Conservation (phyloP, 2,113 vertebrate genomes). For the Ahaetulla prasina region DNA sequence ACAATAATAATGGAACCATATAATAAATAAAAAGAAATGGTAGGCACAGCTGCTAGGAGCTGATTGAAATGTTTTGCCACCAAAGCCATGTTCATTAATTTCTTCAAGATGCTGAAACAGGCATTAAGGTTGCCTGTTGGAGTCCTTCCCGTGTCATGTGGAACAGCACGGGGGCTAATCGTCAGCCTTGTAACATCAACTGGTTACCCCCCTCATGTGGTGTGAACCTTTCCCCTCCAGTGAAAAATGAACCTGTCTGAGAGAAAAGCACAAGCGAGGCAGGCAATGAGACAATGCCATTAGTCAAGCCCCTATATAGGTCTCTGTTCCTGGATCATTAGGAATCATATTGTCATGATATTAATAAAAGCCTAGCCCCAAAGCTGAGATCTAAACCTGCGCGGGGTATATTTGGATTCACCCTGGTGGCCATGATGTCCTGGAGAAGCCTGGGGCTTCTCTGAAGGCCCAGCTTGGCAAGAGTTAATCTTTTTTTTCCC, state of each 20-base stretch:
- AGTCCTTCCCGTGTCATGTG: constrained; percentile 82
- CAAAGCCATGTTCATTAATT: constrained; percentile 81
- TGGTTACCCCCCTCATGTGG: constrained; percentile 81
- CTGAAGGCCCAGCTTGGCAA: constrained; percentile 47
- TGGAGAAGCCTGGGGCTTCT: constrained; percentile 21
- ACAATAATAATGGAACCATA: background rate
- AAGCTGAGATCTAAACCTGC: constrained; percentile 55
- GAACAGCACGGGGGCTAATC: constrained; percentile 81
- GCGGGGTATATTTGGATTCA: constrained; percentile 66
- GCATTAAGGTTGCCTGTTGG: constrained; percentile 82
- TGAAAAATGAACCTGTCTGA: constrained; percentile 83
- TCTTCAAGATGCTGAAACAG: constrained; percentile 82
- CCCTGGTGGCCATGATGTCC: constrained; percentile 52
- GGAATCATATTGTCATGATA: constrained; percentile 77
- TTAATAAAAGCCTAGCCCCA: constrained; percentile 74
- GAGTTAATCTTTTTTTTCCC: constrained; percentile 26
- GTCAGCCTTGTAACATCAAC: constrained; percentile 84
- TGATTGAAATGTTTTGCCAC: constrained; percentile 85
- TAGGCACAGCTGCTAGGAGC: constrained; percentile 78
- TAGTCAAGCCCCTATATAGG: constrained; percentile 76
- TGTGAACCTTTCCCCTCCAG: constrained; percentile 82
- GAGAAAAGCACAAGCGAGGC: constrained; percentile 78
- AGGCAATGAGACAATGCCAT: constrained; percentile 75
- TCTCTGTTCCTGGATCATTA: constrained; percentile 76
- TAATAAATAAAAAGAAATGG: constrained; percentile 49